A percentile compares a stretch with the other conserved stretches of the same genome.
phyloP scores from a whole-genome alignment of 2,113 vertebrate species.

The Piprites chloris region DNA sequence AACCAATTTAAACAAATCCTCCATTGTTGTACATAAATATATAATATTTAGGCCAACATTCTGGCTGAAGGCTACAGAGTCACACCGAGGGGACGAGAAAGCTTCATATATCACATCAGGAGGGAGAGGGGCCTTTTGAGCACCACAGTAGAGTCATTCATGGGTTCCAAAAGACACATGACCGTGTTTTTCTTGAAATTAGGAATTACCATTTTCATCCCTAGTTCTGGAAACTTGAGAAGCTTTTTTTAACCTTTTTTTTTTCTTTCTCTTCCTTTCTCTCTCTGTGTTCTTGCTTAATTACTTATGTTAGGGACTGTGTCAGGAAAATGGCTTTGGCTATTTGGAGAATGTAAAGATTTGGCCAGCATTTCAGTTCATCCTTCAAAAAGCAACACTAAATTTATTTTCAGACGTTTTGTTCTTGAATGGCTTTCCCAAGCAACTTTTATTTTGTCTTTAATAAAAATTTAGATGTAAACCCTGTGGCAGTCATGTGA shows the following conservation, averaged over 20 bases:
- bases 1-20: neutral
- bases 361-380: neutral
- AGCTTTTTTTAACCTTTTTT: neutral
- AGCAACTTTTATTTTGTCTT: conserved; percentile 23
- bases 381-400: neutral
- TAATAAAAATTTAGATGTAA: conserved; percentile 30
- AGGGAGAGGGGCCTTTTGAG: neutral
- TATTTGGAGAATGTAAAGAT: neutral
- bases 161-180: neutral
- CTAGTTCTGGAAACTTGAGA: neutral
- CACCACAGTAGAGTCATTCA: neutral
- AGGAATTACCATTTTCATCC: neutral
- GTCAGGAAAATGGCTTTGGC: neutral
- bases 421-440: neutral
- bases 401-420: neutral
- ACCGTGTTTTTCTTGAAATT: neutral
- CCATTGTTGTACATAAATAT: neutral
- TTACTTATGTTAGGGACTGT: neutral
- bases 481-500: neutral
- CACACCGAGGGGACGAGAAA: neutral
- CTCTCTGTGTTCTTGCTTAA: neutral
- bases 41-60: neutral
- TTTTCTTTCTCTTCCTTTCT: neutral
- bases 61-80: neutral
- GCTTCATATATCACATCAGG: neutral